Evolutionary conservation across 2,113 vertebrate species (phyloP), one percentile per base, ranked within the genome.

Genomic region (Emberiza fucata): DNA sequence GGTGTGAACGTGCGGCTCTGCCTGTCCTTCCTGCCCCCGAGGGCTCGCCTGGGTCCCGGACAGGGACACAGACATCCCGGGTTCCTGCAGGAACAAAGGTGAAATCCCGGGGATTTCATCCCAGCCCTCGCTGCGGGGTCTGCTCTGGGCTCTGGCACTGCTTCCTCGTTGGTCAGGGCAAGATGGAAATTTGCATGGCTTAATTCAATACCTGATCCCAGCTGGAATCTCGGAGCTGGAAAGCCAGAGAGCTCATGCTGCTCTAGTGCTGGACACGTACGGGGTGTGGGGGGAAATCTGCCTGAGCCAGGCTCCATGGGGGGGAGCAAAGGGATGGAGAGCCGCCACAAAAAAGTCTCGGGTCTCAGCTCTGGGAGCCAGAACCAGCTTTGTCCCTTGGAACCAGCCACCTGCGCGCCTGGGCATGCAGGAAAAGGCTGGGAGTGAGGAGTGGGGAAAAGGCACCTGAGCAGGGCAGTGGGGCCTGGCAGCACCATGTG

Each of bases 61-160:
- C 6, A 6, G 45, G 39, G 57, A 48, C 57, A 16, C 1, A 3
- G 12, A 9, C 31, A 7, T 80, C 71, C 60, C 19, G 2, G 17
- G 29, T 33, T n/a, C 50, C 78, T 81, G 40, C 29, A 19, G 61
- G 61, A 69, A 31, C 40, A 48, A 21, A 63, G 70, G 61, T 33
- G 78, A 95, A 82, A 94, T 88, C 85, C 45, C 18, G 8, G 59
- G 84, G 87, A 87, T 92, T 81, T 92, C 53, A 50, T 33, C 53
- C 3, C 1, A 72, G 71, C 63, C 45, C 50, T 72, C 0, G 0
- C 66, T 37, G 60, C 1, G 0, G 68, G 54, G 19, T 94, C 81
- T 77, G 90, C 27, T 72, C 76, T 5, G 0, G 71, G 53, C 65
- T 79, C n/a, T 48, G n/a, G 65, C 59, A n/a, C 57, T 3, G 14